A percentile compares a stretch with the other conserved stretches of the same genome.
Evolutionary conservation across 1,140 invertebrate species (phyloP).

Genomic region (Ceratosolen fusciceps): DNA sequence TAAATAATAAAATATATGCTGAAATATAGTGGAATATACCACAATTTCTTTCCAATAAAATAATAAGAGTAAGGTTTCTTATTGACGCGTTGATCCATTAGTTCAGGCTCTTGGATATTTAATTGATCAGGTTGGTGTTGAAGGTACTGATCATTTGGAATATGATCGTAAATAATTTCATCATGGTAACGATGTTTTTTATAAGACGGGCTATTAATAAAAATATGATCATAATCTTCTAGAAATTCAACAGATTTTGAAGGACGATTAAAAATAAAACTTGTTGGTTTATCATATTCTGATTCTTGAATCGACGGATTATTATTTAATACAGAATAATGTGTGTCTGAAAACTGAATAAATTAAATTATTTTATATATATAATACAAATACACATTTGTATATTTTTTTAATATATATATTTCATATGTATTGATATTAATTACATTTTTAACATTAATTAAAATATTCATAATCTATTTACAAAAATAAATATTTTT

Average conservation of each 20-base stretch:
- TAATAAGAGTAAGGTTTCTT: conserved; percentile 83
- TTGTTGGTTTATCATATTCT: conserved; percentile 47
- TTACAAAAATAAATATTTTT: too few species aligned
- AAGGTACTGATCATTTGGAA: conserved; percentile 67
- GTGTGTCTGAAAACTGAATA: conserved; percentile 46
- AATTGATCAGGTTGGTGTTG: conserved; percentile 64
- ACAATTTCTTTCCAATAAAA: conserved; percentile 84
- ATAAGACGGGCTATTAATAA: conserved; percentile 50
- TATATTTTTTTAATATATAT: too few species aligned
- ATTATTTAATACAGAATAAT: conserved; percentile 20
- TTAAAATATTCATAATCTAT: too few species aligned
- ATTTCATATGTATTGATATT: too few species aligned
- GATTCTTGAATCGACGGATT: conserved; percentile 42
- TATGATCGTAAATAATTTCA: conserved; percentile 65
- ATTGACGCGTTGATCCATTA: conserved; percentile 78
- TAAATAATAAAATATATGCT: conserved; percentile 88
- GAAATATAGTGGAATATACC: conserved; percentile 87
- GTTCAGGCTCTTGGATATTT: conserved; percentile 71
- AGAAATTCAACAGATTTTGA: conserved; percentile 57
- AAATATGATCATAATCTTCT: conserved; percentile 50
- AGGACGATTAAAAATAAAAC: conserved; percentile 50
- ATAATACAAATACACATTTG: too few species aligned
- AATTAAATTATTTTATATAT: too few species aligned
- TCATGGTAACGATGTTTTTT: conserved; percentile 69
- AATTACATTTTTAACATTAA: too few species aligned